Conservation (phyloP, 2,888 invertebrate species). For the Noctua janthe region DNA sequence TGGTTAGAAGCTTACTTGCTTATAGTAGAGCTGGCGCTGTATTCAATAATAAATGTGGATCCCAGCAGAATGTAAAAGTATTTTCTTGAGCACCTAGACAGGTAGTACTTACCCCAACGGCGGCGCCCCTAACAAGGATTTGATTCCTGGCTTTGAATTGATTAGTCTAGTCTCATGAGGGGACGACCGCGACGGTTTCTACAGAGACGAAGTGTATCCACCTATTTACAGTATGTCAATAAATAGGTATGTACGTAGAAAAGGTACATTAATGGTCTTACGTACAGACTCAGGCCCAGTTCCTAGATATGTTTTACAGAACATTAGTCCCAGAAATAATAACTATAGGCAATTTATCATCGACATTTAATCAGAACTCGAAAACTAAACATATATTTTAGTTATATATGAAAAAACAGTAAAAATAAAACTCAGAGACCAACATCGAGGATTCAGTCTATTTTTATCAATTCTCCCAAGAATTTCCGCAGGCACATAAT, state of each 20-base stretch:
- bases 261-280: not conserved
- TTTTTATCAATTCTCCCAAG: conserved; percentile 8
- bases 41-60: not conserved
- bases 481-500: conserved; percentile 20
- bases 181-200: not conserved
- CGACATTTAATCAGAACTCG: no score
- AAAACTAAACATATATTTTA: no score
- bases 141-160: conserved; percentile 18
- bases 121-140: not conserved
- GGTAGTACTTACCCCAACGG: not conserved
- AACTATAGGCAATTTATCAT: not conserved
- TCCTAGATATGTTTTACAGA: not conserved
- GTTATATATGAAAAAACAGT: no score
- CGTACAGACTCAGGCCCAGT: not conserved
- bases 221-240: not conserved
- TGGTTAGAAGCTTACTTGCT: not conserved
- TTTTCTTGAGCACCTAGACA: not conserved
- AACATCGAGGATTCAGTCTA: not conserved
- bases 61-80: no score
- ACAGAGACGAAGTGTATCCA: not conserved
- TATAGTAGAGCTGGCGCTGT: conserved; percentile 36
- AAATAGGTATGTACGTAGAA: not conserved
- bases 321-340: not conserved
- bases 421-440: not conserved
- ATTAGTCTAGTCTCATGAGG: conserved; percentile 10